Conservation (phyloP, 2,797 vertebrate species). For the Sarcophilus harrisii region DNA sequence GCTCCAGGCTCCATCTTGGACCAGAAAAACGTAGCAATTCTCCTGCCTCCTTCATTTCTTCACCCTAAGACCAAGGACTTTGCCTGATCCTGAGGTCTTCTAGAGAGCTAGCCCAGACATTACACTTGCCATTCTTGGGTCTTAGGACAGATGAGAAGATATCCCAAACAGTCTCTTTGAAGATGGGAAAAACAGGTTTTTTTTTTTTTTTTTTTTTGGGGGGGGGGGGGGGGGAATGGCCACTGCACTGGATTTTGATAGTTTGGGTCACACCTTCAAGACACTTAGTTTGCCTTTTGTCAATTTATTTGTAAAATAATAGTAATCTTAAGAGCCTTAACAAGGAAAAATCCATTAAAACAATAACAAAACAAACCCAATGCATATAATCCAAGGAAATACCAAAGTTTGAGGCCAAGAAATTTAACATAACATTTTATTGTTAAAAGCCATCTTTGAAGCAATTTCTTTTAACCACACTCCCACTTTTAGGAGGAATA, state of each 20-base stretch:
- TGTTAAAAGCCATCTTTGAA: background rate
- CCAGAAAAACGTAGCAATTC: too few relatives aligned
- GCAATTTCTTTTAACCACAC: background rate
- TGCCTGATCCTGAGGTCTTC: too few relatives aligned
- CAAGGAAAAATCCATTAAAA: background rate
- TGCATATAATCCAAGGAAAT: background rate
- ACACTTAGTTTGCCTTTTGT: background rate
- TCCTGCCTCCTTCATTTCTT: too few relatives aligned
- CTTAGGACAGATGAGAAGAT: background rate
- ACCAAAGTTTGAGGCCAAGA: background rate
- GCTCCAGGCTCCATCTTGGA: too few relatives aligned
- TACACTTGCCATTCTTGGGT: background rate
- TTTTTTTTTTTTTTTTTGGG: too few relatives aligned
- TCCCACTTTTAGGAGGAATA: too few relatives aligned
- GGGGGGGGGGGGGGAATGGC: too few relatives aligned
- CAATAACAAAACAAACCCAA: background rate
- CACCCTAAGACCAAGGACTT: too few relatives aligned
- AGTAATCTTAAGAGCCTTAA: background rate
- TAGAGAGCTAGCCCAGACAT: too few relatives aligned
- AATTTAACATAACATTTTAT: background rate
- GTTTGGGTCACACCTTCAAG: background rate
- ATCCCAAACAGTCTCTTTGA: background rate
- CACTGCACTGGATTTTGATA: too few relatives aligned
- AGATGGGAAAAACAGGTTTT: background rate
- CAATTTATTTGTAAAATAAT: background rate